Evolutionary conservation across 2,113 vertebrate species (phyloP).

Genomic region (Mobula hypostoma): DNA sequence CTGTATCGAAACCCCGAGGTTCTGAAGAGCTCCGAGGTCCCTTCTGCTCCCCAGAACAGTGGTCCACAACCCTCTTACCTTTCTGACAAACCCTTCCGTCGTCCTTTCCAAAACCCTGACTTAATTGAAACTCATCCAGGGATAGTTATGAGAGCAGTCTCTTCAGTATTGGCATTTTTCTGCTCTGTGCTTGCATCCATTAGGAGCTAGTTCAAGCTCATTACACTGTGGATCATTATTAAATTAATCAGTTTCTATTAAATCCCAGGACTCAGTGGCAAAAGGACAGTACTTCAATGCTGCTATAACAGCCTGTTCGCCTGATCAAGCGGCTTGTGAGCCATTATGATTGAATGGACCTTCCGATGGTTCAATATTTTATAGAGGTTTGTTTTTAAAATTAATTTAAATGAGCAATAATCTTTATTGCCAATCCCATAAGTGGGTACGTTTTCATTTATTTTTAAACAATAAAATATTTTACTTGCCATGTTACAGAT

Average conservation of each 20-base stretch:
- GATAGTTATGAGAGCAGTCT: not conserved
- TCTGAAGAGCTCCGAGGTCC: not conserved
- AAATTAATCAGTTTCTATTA: constrained; percentile 18
- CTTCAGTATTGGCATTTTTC: not conserved
- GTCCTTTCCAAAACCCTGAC: not conserved
- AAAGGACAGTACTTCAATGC: not conserved
- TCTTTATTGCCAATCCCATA: constrained; percentile 23
- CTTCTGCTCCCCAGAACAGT: not conserved
- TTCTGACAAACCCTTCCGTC: not conserved
- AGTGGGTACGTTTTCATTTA: not conserved
- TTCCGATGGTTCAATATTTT: constrained; percentile 18
- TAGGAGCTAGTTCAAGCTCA: not conserved
- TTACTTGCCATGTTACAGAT: not conserved
- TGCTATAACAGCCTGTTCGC: not conserved
- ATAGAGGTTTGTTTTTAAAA: constrained; percentile 30
- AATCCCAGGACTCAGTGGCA: not conserved
- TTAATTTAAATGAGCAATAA: constrained; percentile 20
- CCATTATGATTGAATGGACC: constrained; percentile 3
- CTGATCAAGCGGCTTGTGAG: not conserved
- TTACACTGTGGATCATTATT: not conserved
- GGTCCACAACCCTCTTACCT: not conserved
- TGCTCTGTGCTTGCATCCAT: not conserved
- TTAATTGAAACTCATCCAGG: not conserved
- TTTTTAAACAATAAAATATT: not conserved
- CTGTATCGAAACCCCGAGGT: not conserved